These are phyloP conservation scores for Indri indri DNA, from an alignment of 2,113 vertebrate genomes.

Conservation along the genomic window DNA sequence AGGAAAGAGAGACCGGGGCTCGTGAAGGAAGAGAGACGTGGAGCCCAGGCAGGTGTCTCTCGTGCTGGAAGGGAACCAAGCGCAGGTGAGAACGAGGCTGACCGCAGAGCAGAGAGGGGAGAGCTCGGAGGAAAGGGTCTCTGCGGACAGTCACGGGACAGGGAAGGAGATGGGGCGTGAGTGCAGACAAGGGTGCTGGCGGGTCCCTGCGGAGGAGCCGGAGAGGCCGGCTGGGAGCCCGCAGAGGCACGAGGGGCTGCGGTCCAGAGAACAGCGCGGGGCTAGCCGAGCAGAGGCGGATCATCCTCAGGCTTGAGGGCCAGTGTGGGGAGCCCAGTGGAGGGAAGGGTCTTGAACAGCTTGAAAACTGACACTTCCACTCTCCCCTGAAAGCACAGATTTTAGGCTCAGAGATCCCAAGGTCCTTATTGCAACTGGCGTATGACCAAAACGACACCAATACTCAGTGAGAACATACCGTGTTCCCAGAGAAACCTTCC, in stretches of 20 bases:
- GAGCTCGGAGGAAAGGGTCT: background rate
- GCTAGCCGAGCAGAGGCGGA: background rate
- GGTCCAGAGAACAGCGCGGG: background rate
- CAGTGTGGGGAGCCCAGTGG: too few species aligned
- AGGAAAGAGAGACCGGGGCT: background rate
- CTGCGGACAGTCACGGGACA: too few species aligned
- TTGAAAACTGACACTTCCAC: background rate
- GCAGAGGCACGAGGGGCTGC: background rate
- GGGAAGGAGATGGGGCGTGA: background rate
- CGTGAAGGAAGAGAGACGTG: fast-evolving
- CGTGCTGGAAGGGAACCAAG: background rate
- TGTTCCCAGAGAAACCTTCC: background rate
- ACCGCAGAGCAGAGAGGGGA: background rate
- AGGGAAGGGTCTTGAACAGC: background rate
- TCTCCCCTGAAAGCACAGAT: background rate
- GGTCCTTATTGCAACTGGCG: background rate
- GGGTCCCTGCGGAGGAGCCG: background rate
- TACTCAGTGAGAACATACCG: background rate
- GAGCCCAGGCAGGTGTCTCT: background rate
- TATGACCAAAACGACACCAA: background rate
- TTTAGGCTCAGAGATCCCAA: background rate
- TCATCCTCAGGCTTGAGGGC: background rate
- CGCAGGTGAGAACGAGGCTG: background rate
- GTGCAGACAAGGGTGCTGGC: background rate
- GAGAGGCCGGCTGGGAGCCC: background rate